These are phyloP conservation scores for Verasper variegatus DNA, from an alignment of 2,113 vertebrate genomes.

Conservation along the genomic window DNA sequence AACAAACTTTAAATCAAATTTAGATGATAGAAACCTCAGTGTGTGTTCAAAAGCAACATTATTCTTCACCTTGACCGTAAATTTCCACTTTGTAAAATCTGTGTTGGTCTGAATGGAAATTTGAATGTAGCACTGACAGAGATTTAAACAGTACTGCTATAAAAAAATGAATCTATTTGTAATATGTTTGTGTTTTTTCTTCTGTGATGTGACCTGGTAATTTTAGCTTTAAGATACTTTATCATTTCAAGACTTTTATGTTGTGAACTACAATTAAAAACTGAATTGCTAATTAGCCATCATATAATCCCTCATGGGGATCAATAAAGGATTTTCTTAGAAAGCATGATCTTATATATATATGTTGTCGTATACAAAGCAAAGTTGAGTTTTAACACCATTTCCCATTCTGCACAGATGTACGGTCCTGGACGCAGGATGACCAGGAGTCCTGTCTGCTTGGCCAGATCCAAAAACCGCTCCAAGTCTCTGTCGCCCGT, in stretches of 20 bases:
- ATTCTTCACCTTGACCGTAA: neutral
- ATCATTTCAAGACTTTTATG: neutral
- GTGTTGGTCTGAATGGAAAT: neutral
- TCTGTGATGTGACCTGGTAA: too few species aligned
- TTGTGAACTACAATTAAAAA: neutral
- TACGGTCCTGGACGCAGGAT: constrained; percentile 96
- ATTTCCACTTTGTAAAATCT: too few species aligned
- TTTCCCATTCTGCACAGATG: constrained; percentile 99
- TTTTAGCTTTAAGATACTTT: neutral
- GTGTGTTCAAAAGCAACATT: neutral
- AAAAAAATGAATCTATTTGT: neutral
- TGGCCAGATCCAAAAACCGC: constrained; percentile 90
- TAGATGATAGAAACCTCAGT: too few species aligned
- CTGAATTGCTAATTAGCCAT: too few species aligned
- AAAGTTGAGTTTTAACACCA: constrained; percentile 84
- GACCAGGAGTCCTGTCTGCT: constrained; percentile 89
- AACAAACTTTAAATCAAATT: neutral
- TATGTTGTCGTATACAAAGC: neutral
- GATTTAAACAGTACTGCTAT: too few species aligned
- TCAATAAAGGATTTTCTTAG: too few species aligned
- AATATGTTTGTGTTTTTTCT: neutral
- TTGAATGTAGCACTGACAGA: neutral
- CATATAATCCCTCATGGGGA: too few species aligned
- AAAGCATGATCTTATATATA: too few species aligned
- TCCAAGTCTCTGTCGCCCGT: constrained; percentile 87